Evolutionary conservation across 2,113 vertebrate species (phyloP).

Genomic region (Antechinus stuartii): DNA sequence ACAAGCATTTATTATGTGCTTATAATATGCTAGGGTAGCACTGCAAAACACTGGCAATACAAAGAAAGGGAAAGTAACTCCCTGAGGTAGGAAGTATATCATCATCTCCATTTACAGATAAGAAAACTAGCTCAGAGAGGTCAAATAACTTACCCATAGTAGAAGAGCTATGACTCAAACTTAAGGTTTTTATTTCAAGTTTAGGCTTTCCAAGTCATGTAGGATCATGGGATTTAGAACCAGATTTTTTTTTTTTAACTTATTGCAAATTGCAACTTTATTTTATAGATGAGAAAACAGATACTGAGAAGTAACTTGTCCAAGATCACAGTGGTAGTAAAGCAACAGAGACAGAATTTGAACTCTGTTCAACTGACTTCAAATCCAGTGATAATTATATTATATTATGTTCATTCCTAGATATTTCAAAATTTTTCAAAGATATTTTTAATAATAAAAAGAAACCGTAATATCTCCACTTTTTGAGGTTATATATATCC

Average conservation of each 20-base stretch:
- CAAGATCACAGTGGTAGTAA: not conserved
- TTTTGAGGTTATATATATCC: not conserved
- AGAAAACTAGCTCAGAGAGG: conserved; percentile 2
- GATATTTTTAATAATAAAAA: not conserved
- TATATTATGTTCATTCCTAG: not conserved
- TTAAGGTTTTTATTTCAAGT: not conserved
- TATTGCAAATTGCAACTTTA: conserved; percentile 46
- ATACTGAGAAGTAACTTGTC: not conserved
- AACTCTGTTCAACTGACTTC: not conserved
- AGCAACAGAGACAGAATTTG: not conserved
- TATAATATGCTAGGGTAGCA: not conserved
- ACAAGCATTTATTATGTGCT: conserved; percentile 15
- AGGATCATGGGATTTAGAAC: not conserved
- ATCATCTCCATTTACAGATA: not conserved
- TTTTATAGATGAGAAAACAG: conserved; percentile 23
- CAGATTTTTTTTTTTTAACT: not conserved
- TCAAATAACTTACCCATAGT: not conserved
- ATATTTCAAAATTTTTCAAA: not conserved
- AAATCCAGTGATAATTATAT: not conserved
- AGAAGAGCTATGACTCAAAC: not conserved
- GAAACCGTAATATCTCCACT: conserved; percentile 35
- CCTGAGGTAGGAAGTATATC: not conserved
- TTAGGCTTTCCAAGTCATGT: not conserved
- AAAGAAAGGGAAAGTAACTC: not conserved
- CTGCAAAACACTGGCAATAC: not conserved